These are phyloP conservation scores for Martes martes DNA, from an alignment of 2,113 vertebrate genomes.

Conservation along the genomic window DNA sequence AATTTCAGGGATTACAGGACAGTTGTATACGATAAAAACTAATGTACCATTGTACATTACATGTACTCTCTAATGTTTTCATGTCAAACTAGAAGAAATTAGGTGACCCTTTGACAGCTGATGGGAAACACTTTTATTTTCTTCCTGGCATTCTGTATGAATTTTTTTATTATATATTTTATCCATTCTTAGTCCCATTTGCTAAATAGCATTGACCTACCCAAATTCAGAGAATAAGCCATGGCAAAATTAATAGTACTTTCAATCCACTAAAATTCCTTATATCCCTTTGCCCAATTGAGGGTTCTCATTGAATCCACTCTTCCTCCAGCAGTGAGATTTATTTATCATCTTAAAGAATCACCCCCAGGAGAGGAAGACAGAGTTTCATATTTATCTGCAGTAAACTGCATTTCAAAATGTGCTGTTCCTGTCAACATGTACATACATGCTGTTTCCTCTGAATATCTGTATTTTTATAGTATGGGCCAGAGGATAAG, in stretches of 20 bases:
- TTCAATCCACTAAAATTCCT: background rate
- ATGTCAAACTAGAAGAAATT: conserved; percentile 25
- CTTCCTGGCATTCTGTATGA: background rate
- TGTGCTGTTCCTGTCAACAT: background rate
- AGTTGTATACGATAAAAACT: background rate
- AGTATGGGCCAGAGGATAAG: background rate
- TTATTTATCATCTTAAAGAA: background rate
- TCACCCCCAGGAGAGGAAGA: background rate
- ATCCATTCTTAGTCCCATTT: background rate
- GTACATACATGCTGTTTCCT: background rate
- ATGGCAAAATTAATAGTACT: conserved; percentile 8
- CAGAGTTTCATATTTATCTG: background rate
- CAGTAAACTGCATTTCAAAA: background rate
- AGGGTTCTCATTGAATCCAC: background rate
- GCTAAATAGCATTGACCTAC: background rate
- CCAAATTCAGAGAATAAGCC: background rate
- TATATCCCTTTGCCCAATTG: background rate
- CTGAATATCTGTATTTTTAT: background rate
- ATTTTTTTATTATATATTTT: background rate
- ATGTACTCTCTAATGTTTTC: conserved; percentile 30
- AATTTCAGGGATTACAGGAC: background rate
- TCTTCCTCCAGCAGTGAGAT: background rate
- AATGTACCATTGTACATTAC: background rate
- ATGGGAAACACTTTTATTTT: conserved; percentile 3
- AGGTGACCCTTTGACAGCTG: conserved; percentile 1